Conservation (phyloP, 2,797 vertebrate species). For the Malacoraja senta region DNA sequence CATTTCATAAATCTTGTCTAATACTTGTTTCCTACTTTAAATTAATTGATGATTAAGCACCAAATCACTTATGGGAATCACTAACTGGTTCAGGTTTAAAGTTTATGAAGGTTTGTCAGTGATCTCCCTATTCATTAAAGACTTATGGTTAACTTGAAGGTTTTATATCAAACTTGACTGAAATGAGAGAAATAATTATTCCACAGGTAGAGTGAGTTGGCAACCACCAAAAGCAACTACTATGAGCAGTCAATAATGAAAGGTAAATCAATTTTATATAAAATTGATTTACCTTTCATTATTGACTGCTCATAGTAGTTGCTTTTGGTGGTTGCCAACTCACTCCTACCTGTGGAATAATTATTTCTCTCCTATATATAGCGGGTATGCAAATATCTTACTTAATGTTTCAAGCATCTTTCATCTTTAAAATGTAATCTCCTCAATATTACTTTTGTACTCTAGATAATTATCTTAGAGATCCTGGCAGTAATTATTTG, state of each 20-base stretch:
- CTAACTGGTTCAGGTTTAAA: not conserved
- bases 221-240: not conserved
- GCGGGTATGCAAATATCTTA: not conserved
- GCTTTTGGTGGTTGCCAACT: not conserved
- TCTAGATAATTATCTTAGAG: not conserved
- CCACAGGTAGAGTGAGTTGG: not conserved
- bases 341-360: not conserved
- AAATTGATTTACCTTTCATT: not conserved
- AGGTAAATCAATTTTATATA: not conserved
- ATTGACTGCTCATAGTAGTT: not conserved
- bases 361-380: not conserved
- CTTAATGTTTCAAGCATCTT: not conserved
- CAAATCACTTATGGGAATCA: not conserved
- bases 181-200: not conserved
- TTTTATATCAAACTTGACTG: not conserved
- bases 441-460: not conserved
- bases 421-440: not conserved
- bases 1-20: conserved; percentile 11
- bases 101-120: not conserved
- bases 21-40: not conserved
- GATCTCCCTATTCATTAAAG: not conserved
- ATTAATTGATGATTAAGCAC: not conserved
- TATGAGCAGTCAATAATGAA: not conserved
- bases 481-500: not conserved
- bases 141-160: not conserved